phyloP scores from a whole-genome alignment of 37 sponge, comb jelly and placozoan species.

The Spongilla lacustris region DNA sequence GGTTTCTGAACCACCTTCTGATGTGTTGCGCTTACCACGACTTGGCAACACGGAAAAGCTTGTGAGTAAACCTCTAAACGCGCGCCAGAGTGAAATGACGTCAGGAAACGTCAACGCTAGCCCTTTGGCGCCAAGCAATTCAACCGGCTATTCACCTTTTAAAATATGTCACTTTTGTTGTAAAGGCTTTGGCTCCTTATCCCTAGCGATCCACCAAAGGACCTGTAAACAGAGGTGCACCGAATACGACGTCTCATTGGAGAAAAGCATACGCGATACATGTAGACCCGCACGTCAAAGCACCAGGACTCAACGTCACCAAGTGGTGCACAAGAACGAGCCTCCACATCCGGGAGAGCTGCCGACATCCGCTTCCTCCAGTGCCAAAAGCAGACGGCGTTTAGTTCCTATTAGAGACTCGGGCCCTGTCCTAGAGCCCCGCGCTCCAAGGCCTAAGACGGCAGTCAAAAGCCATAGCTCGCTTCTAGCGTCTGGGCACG shows the following conservation, averaged over 20 bases:
- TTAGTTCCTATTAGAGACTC: not conserved
- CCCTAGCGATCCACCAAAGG: conserved; percentile 50
- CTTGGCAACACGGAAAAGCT: not conserved
- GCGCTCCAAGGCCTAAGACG: not conserved
- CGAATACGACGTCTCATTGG: not conserved
- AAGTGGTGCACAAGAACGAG: not conserved
- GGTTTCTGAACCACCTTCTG: not conserved
- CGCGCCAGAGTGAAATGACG: not conserved
- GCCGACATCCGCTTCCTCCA: not conserved
- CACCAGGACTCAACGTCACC: not conserved
- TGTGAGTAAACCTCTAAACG: not conserved
- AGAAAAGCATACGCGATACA: not conserved
- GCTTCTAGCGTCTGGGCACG: not conserved
- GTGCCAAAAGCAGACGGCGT: not conserved
- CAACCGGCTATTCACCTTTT: not conserved
- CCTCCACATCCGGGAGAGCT: not conserved
- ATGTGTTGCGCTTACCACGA: not conserved
- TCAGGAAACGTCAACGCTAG: not conserved
- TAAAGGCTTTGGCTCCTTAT: conserved; percentile 51
- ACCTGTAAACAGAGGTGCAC: conserved; percentile 50
- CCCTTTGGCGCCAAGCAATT: not conserved
- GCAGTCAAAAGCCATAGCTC: not conserved
- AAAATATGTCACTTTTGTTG: conserved; percentile 46
- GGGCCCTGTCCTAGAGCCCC: not conserved
- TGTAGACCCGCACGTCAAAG: not conserved